Conservation (phyloP, 1,140 invertebrate genomes). For the Chironomus tepperi region DNA sequence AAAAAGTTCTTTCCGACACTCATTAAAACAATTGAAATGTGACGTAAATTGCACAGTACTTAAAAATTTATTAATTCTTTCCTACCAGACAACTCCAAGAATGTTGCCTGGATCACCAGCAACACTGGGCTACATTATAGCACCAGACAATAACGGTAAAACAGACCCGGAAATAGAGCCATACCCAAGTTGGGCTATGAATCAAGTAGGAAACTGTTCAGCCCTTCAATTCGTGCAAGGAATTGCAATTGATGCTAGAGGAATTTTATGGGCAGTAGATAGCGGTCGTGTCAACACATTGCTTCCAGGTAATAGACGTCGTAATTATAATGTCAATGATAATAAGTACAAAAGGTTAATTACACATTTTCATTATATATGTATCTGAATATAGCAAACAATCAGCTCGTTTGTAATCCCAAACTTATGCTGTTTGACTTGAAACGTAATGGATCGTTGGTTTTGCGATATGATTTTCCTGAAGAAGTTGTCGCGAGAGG, state of each 20-base stretch:
- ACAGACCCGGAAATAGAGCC: slow-evolving; percentile 52
- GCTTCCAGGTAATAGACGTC: background rate
- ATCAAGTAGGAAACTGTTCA: slow-evolving; percentile 49
- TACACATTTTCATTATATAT: slow-evolving; percentile 3
- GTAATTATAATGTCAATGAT: background rate
- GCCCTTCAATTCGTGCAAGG: slow-evolving; percentile 60
- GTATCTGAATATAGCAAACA: background rate
- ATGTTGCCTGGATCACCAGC: slow-evolving; percentile 49
- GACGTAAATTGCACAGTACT: background rate
- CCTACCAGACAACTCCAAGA: slow-evolving; percentile 24
- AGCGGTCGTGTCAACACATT: slow-evolving; percentile 45
- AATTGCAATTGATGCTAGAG: slow-evolving; percentile 57
- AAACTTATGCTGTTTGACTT: slow-evolving; percentile 59
- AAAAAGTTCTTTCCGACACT: too few species aligned
- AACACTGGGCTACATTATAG: slow-evolving; percentile 51
- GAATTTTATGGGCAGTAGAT: slow-evolving; percentile 63
- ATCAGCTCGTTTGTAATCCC: slow-evolving; percentile 44
- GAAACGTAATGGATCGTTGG: slow-evolving; percentile 45
- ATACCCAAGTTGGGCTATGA: slow-evolving; percentile 58
- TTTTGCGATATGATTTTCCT: slow-evolving; percentile 49
- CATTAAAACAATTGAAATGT: background rate
- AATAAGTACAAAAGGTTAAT: slow-evolving; percentile 15
- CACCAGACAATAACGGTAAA: slow-evolving; percentile 37
- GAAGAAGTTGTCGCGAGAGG: slow-evolving; percentile 42
- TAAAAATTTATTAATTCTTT: background rate